Evolutionary conservation across 1,140 invertebrate genomes (phyloP).

Genomic region (Cylas formicarius): DNA sequence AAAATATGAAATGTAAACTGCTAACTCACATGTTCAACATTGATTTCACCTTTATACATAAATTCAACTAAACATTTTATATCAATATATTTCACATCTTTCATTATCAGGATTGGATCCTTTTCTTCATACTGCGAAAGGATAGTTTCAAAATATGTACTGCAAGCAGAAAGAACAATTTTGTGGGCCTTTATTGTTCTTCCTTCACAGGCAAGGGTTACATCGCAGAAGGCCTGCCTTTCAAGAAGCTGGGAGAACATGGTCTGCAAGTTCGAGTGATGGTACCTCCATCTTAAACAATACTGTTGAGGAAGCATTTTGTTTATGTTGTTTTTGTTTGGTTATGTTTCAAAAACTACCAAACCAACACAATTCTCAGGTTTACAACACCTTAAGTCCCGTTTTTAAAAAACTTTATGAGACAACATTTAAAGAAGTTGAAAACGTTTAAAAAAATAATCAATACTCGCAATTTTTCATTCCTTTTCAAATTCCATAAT

Average conservation of each 20-base stretch:
- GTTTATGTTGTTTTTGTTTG: conserved; percentile 15
- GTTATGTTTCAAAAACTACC: conserved; percentile 19
- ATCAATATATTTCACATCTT: conserved; percentile 76
- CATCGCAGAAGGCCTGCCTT: conserved; percentile 83
- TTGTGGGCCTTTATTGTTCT: conserved; percentile 82
- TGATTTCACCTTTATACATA: conserved; percentile 94
- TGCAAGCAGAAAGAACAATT: conserved; percentile 71
- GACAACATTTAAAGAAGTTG: conserved; percentile 25
- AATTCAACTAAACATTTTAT: conserved; percentile 84
- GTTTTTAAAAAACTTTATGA: conserved; percentile 11
- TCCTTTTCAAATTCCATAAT: conserved; percentile 30
- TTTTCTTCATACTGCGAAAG: conserved; percentile 84
- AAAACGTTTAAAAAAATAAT: conserved; percentile 36
- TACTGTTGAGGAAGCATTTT: conserved; percentile 78
- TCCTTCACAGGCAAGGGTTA: conserved; percentile 83
- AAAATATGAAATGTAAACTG: conserved; percentile 4
- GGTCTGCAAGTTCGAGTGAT: conserved; percentile 80
- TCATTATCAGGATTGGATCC: conserved; percentile 77
- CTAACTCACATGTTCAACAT: conserved; percentile 80
- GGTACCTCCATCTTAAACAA: conserved; percentile 85
- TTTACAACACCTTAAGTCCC: conserved; percentile 18
- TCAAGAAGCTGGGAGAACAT: conserved; percentile 86
- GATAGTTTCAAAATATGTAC: conserved; percentile 80
- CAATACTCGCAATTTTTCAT: conserved; percentile 32
- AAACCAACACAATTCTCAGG: background rate